Evolutionary conservation across 2,113 vertebrate species (phyloP), one percentile per base, ranked within the genome.

Genomic region (Myodes glareolus): DNA sequence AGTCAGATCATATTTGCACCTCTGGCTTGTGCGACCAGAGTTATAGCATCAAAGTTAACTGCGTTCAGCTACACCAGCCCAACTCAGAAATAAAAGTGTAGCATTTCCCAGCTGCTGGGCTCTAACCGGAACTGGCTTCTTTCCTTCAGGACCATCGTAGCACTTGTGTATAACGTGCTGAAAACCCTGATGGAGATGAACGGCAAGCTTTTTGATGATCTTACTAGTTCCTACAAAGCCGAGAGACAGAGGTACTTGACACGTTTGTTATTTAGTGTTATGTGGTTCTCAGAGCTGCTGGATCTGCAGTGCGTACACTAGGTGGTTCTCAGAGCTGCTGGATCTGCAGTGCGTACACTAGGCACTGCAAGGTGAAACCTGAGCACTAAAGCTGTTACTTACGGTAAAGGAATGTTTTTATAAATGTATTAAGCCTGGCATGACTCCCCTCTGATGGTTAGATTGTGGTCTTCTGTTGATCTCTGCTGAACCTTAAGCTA

Each of bases 181-280:
- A 99, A 99, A 98, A 99, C 99, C 0, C 97, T 99, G 97, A 99
- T 99, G 99, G 99, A 99, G 97, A 99, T 99, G 99, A 99, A 99
- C 29, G 99, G 99, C 98, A 99, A 99, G 65, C 99, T 99, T 75
- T 99, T 99, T 0, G 99, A 99, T 72, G 99, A 99, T 97, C 98
- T 99, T 80, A 99, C 99, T 0, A 98, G 99, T 94, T 99, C 99
- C 0, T 99, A 99, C 94, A 99, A 99, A 99, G 99, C 99, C 70
- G 99, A 99, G 96, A 98, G 99, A 94, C 99, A 99, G 96, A 99
- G 99, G 99, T 99, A 98, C 97, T 78, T 96, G 84, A 85, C 14
- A 58, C 55, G 67, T 86, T 23, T 77, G 63, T 65, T 67, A 27
- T 84, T 91, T 76, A 58, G 25, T 68, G 63, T 76, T 50, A 91